Percentiles rank a stretch among this genome's conserved stretches.
These are phyloP conservation scores for Pachyuromys duprasi DNA, from an alignment of 2,797 vertebrate genomes.

Conservation along the genomic window DNA sequence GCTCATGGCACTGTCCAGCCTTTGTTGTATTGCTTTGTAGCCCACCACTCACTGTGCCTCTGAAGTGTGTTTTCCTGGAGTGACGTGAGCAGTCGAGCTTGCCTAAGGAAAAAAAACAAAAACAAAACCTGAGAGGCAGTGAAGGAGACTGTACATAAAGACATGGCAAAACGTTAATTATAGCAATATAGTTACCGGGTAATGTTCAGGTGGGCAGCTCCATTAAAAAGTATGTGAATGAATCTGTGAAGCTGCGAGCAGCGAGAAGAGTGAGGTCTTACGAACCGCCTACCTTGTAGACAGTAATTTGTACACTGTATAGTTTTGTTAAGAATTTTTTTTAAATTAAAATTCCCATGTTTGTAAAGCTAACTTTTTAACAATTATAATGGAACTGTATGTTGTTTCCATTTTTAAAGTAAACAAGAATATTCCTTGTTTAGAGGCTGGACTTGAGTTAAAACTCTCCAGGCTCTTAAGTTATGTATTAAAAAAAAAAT, in stretches of 20 bases:
- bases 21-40: constrained; percentile 94
- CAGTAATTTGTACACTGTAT: constrained; percentile 99
- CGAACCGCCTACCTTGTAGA: constrained; percentile 94
- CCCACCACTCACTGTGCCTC: constrained; percentile 93
- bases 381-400: constrained; percentile 92
- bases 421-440: constrained; percentile 92
- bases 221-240: constrained; percentile 91
- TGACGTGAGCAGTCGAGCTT: constrained; percentile 92
- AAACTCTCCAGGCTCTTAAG: constrained; percentile 96
- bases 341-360: constrained; percentile 93
- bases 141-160: constrained; percentile 96
- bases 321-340: constrained; percentile 93
- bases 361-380: constrained; percentile 96
- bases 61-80: constrained; percentile 93
- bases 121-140: constrained; percentile 84
- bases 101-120: constrained; percentile 83
- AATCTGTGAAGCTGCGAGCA: constrained; percentile 93
- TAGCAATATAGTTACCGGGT: constrained; percentile 95
- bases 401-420: constrained; percentile 94
- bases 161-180: constrained; percentile 92
- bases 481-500: constrained; percentile 92
- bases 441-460: constrained; percentile 96
- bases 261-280: constrained; percentile 93
- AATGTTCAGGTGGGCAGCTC: constrained; percentile 94
- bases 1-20: constrained; percentile 93